Evolutionary conservation across 2,888 invertebrate species (phyloP).

Genomic region (Heteromyza rotundicornis): DNA sequence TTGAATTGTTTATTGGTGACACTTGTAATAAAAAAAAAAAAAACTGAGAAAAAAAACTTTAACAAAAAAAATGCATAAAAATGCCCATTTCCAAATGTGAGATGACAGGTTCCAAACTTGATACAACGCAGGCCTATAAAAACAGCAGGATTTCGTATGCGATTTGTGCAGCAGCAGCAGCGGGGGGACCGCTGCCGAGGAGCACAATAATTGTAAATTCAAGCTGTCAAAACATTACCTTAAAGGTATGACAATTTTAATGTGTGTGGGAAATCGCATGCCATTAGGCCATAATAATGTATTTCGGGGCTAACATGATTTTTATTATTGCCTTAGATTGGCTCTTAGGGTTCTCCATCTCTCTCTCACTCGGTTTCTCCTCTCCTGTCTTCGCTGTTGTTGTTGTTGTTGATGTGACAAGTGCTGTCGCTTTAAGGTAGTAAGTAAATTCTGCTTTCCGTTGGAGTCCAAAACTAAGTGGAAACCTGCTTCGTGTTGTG

Average conservation of each 20-base stretch:
- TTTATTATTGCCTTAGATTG: too few species aligned
- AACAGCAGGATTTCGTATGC: not conserved
- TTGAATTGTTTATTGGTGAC: slow-evolving; percentile 20
- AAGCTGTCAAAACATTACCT: not conserved
- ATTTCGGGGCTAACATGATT: not conserved
- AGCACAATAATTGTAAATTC: too few species aligned
- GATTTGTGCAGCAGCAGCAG: too few species aligned
- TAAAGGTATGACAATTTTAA: not conserved
- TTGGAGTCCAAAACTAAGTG: too few species aligned
- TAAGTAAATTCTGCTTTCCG: too few species aligned
- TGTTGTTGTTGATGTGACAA: not conserved
- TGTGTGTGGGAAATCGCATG: not conserved
- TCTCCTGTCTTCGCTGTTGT: too few species aligned
- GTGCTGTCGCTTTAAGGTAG: not conserved
- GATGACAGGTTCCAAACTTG: slow-evolving; percentile 1
- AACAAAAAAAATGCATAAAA: not conserved
- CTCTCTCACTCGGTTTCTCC: too few species aligned
- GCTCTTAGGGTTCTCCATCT: too few species aligned
- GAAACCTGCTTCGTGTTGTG: too few species aligned
- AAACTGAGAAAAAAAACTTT: not conserved
- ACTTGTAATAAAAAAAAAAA: slow-evolving; percentile 13
- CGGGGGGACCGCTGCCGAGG: too few species aligned
- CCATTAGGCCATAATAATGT: not conserved
- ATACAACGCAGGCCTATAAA: not conserved
- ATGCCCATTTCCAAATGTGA: slow-evolving; percentile 1